Conservation (phyloP, 37 sponge, comb jelly and placozoan genomes). For the Axinella damicornis region DNA sequence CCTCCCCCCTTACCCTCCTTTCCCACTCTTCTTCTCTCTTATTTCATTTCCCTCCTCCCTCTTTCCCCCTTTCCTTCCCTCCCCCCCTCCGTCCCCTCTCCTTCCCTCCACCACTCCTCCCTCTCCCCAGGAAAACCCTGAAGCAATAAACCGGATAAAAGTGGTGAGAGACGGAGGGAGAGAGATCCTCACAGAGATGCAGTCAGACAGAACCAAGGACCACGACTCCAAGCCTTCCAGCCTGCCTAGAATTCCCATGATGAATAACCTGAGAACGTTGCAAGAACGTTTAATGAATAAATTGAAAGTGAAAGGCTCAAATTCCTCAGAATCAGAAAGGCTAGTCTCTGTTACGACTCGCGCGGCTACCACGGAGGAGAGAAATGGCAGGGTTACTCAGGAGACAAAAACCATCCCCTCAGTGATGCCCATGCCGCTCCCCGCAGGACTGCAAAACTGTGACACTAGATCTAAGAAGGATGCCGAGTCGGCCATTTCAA, state of each 20-base stretch:
- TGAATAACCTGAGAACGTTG: too few species aligned
- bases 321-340: too few species aligned
- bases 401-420: background rate
- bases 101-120: background rate
- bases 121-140: background rate
- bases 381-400: background rate
- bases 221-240: too few species aligned
- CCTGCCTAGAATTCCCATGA: too few species aligned
- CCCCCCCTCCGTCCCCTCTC: conserved; percentile 4
- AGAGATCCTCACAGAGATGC: too few species aligned
- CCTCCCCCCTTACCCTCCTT: too few species aligned
- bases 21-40: too few species aligned
- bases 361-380: background rate
- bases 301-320: too few species aligned
- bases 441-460: conserved; percentile 17
- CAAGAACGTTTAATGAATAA: too few species aligned
- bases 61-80: background rate
- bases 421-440: background rate
- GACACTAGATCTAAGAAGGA: conserved; percentile 52
- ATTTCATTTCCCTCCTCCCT: background rate
- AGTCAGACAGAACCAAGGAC: too few species aligned
- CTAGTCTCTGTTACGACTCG: background rate
- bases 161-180: too few species aligned
- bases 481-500: conserved; percentile 77
- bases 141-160: background rate